Conservation (phyloP, 2,797 vertebrate species). For the Artibeus jamaicensis region DNA sequence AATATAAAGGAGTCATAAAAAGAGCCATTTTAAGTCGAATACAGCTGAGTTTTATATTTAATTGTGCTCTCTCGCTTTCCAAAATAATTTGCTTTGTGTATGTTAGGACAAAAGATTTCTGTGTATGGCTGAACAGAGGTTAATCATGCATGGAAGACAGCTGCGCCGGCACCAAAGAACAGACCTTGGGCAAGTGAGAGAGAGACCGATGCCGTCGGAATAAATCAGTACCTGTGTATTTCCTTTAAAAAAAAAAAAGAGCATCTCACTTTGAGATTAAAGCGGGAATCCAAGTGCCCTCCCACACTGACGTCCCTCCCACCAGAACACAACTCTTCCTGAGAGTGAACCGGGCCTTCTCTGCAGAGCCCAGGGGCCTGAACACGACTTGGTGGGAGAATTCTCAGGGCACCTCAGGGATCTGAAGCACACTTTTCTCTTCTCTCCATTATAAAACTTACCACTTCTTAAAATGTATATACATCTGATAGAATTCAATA, state of each 20-base stretch:
- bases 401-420: neutral
- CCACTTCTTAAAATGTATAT: neutral
- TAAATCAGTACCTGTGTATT: slow-evolving; percentile 84
- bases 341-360: neutral
- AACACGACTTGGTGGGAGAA: neutral
- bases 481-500: neutral
- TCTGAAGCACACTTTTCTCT: neutral
- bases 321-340: accelerated
- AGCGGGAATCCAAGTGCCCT: slow-evolving; percentile 39
- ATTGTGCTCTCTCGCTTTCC: slow-evolving; percentile 92
- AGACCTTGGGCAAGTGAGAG: slow-evolving; percentile 80
- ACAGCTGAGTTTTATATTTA: slow-evolving; percentile 87
- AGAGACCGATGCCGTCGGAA: slow-evolving; percentile 78
- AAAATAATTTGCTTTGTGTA: slow-evolving; percentile 99
- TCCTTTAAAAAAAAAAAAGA: slow-evolving; percentile 34
- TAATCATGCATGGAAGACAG: slow-evolving; percentile 93
- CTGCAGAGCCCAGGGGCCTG: neutral
- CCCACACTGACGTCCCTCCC: neutral
- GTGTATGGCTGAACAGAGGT: slow-evolving; percentile 94
- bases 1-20: slow-evolving; percentile 66
- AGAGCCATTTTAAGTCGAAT: slow-evolving; percentile 78
- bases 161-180: slow-evolving; percentile 84
- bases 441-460: neutral
- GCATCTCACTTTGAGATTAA: slow-evolving; percentile 51
- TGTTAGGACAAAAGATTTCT: slow-evolving; percentile 98